phyloP scores from a whole-genome alignment of 1,140 invertebrate genomes.

The Musca domestica region DNA sequence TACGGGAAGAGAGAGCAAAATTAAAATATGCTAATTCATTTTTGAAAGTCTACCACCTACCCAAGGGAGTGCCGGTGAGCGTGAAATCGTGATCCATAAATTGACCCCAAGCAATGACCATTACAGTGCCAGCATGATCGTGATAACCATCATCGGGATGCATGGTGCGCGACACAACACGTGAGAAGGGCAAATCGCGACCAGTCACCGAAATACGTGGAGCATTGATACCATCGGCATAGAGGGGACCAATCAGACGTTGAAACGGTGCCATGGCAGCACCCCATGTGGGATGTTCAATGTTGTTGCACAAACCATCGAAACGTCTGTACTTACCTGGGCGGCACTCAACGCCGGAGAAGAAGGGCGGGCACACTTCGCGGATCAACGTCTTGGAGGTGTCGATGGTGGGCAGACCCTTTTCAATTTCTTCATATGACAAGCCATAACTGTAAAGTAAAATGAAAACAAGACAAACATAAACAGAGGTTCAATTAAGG shows the following conservation, averaged over 20 bases:
- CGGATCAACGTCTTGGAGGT: constrained; percentile 84
- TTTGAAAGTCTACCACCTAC: constrained; percentile 56
- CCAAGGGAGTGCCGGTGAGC: constrained; percentile 79
- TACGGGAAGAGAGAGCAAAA: constrained; percentile 46
- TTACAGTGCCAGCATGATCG: constrained; percentile 90
- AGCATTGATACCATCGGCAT: constrained; percentile 76
- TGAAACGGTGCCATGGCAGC: constrained; percentile 79
- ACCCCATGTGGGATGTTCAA: constrained; percentile 88
- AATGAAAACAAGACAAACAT: neutral
- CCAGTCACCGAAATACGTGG: constrained; percentile 74
- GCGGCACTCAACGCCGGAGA: constrained; percentile 82
- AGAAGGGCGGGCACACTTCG: constrained; percentile 83
- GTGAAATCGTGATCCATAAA: constrained; percentile 95
- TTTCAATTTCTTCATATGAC: constrained; percentile 81
- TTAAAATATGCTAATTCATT: neutral
- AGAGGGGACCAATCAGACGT: constrained; percentile 74
- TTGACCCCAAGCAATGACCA: constrained; percentile 92
- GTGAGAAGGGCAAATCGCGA: constrained; percentile 71
- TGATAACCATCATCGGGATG: constrained; percentile 89
- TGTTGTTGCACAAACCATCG: constrained; percentile 91
- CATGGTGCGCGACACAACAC: constrained; percentile 83
- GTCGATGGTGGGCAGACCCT: constrained; percentile 83
- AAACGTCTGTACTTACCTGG: constrained; percentile 86
- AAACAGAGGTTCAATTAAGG: neutral
- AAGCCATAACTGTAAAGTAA: constrained; percentile 75